Conservation (phyloP, 2,797 vertebrate genomes). For the Poecilia gillii region DNA sequence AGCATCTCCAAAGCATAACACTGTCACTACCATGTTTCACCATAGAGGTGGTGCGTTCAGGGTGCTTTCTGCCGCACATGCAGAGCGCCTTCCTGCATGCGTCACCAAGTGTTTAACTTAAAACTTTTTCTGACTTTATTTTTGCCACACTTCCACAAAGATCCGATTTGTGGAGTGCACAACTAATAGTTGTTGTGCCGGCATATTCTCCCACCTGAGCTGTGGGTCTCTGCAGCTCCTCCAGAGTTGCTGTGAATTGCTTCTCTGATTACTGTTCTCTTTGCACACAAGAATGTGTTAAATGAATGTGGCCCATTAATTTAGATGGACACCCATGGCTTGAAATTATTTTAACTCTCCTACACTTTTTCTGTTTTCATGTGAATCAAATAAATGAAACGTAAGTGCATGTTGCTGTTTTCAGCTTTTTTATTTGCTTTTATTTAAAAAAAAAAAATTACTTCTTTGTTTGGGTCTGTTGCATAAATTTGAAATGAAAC, state of each 20-base stretch:
- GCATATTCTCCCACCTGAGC: neutral
- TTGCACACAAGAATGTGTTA: neutral
- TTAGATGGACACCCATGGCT: neutral
- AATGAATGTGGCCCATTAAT: neutral
- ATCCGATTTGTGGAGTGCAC: neutral
- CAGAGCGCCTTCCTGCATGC: neutral
- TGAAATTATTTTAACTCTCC: neutral
- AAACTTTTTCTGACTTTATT: neutral
- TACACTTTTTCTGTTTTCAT: neutral
- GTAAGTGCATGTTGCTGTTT: neutral
- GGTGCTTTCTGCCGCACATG: neutral
- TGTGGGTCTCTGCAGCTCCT: neutral
- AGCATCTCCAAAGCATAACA: neutral
- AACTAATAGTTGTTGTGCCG: neutral
- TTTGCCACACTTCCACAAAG: neutral
- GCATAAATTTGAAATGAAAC: neutral
- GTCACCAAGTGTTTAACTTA: neutral
- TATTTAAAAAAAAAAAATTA: neutral
- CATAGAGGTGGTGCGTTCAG: neutral
- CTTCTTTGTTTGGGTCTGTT: neutral
- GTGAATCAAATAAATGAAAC: neutral
- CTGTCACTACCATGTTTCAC: neutral
- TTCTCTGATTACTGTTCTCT: neutral
- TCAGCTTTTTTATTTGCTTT: neutral
- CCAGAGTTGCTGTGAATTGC: neutral